A percentile compares a stretch with the other conserved stretches of the same genome.
Conservation (phyloP, 1,140 invertebrate species). For the Thalassaphorura encarpata region DNA sequence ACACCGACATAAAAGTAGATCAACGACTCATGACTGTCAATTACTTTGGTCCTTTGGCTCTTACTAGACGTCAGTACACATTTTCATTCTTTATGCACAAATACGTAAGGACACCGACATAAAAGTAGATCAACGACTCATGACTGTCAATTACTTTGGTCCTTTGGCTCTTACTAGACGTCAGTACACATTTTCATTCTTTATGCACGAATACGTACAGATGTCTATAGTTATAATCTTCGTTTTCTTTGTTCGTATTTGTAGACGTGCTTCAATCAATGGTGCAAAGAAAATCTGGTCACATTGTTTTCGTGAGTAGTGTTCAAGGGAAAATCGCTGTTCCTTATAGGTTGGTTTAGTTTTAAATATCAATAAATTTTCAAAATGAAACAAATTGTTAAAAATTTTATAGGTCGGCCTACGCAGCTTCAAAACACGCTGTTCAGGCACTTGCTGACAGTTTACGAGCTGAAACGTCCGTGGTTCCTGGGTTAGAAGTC, state of each 20-base stretch:
- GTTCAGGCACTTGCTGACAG: conserved; percentile 77
- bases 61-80: conserved; percentile 69
- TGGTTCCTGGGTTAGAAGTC: no score
- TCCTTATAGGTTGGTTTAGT: conserved; percentile 55
- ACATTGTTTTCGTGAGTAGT: conserved; percentile 84
- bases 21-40: conserved; percentile 84
- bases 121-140: conserved; percentile 79
- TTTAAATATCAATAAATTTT: neutral
- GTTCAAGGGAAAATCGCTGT: conserved; percentile 84
- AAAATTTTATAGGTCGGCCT: conserved; percentile 54
- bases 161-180: conserved; percentile 83
- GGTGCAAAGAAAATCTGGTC: conserved; percentile 63
- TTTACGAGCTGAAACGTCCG: conserved; percentile 64
- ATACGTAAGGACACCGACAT: conserved; percentile 57
- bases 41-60: conserved; percentile 81
- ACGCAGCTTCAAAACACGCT: conserved; percentile 91
- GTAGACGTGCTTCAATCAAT: conserved; percentile 70
- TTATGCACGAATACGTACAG: no score
- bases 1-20: conserved; percentile 75
- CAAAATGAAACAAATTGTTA: neutral
- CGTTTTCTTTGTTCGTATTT: conserved; percentile 35
- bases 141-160: conserved; percentile 92
- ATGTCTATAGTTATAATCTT: neutral
- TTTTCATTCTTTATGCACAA: conserved; percentile 4
- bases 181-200: conserved; percentile 37